These are phyloP conservation scores for Aphelinus certus DNA, from an alignment of 1,140 invertebrate genomes.

Conservation along the genomic window DNA sequence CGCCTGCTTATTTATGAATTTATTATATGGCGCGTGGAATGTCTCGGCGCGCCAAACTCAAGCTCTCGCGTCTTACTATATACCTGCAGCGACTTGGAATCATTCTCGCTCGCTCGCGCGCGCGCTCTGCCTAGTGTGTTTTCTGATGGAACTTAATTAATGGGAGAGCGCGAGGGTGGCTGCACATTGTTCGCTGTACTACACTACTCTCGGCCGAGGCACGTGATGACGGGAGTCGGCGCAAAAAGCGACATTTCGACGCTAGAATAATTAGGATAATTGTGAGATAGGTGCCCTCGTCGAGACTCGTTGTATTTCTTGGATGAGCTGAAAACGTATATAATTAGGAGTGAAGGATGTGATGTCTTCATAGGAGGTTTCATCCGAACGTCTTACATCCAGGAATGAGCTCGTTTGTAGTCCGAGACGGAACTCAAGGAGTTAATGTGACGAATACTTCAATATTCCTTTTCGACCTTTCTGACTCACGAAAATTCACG, in stretches of 20 bases:
- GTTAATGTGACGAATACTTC: too few relatives aligned
- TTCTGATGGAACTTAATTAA: constrained; percentile 37
- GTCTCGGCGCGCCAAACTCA: constrained; percentile 30
- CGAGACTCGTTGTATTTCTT: too few relatives aligned
- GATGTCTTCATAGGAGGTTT: too few relatives aligned
- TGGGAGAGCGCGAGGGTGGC: neutral
- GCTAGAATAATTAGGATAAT: constrained; percentile 22
- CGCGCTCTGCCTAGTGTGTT: neutral
- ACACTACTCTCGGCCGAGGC: too few relatives aligned
- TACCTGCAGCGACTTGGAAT: neutral
- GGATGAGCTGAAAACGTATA: too few relatives aligned
- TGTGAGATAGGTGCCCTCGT: neutral
- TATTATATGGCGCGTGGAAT: constrained; percentile 45
- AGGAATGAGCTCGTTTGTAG: too few relatives aligned
- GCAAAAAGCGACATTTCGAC: neutral
- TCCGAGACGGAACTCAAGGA: too few relatives aligned
- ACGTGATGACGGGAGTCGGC: neutral
- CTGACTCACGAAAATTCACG: too few relatives aligned
- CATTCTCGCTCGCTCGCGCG: constrained; percentile 4
- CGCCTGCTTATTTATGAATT: constrained; percentile 58
- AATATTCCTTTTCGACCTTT: too few relatives aligned
- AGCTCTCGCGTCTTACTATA: neutral
- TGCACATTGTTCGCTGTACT: neutral
- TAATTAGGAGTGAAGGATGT: too few relatives aligned
- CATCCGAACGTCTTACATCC: too few relatives aligned